Evolutionary conservation across 2,888 invertebrate genomes (phyloP).

Genomic region (Polymixis flavicincta): DNA sequence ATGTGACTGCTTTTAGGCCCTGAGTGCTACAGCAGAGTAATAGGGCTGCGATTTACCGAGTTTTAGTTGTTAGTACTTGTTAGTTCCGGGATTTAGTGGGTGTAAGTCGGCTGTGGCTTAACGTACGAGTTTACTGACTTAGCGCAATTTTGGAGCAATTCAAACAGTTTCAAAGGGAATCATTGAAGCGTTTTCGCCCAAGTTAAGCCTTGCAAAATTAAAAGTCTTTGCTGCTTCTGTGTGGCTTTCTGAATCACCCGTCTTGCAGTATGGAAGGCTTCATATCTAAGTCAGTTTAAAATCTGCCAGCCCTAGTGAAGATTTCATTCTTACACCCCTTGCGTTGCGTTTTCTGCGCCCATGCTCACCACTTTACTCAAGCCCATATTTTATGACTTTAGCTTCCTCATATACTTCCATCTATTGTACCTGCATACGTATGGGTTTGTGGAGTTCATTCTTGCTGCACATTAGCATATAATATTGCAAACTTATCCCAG

Average conservation of each 20-base stretch:
- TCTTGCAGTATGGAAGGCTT: not conserved
- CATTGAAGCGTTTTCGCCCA: slow-evolving; percentile 15
- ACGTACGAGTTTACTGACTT: slow-evolving; percentile 29
- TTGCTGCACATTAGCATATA: slow-evolving; percentile 40
- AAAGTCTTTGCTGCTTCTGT: not conserved
- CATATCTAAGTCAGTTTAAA: not conserved
- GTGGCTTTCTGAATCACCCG: not conserved
- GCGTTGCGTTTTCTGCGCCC: slow-evolving; percentile 31
- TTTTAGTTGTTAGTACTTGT: slow-evolving; percentile 42
- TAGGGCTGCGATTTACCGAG: slow-evolving; percentile 49
- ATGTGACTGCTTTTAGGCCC: slow-evolving; percentile 58
- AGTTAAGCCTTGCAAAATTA: not conserved
- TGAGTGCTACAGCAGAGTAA: slow-evolving; percentile 31
- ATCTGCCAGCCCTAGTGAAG: slow-evolving; percentile 28
- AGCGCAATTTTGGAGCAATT: slow-evolving; percentile 25
- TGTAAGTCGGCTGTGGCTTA: slow-evolving; percentile 17
- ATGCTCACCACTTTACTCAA: slow-evolving; percentile 25
- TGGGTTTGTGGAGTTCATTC: slow-evolving; percentile 14
- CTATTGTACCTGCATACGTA: slow-evolving; percentile 25
- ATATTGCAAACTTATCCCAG: slow-evolving; percentile 34
- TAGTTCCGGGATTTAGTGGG: slow-evolving; percentile 29
- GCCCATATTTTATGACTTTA: slow-evolving; percentile 37
- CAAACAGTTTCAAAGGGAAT: slow-evolving; percentile 16
- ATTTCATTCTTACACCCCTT: slow-evolving; percentile 19
- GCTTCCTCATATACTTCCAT: slow-evolving; percentile 36